phyloP scores from a whole-genome alignment of 2,797 vertebrate genomes.

The Dicrostonyx torquatus region DNA sequence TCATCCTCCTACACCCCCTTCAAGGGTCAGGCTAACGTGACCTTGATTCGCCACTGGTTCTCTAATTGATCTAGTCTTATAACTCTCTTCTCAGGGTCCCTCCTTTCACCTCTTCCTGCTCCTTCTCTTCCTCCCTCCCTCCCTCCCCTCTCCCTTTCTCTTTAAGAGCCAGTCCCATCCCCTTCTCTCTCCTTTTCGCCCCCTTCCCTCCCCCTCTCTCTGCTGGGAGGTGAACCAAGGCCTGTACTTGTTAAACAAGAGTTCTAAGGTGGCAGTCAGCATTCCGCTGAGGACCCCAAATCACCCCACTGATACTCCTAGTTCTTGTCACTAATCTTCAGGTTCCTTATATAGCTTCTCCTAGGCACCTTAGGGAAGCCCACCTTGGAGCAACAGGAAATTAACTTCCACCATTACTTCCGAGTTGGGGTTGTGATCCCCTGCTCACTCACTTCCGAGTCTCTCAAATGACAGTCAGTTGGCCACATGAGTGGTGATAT shows the following conservation, averaged over 20 bases:
- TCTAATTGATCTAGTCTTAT: background rate
- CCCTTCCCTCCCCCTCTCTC: background rate
- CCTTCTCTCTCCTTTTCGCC: background rate
- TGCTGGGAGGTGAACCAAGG: background rate
- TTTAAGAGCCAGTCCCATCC: too few relatives aligned
- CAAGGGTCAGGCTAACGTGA: background rate
- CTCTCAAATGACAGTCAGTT: background rate
- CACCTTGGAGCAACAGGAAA: background rate
- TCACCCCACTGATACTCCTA: background rate
- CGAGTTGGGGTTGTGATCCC: background rate
- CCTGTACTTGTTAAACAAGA: too few relatives aligned
- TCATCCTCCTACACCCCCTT: background rate
- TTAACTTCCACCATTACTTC: background rate
- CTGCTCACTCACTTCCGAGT: background rate
- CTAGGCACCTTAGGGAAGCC: background rate
- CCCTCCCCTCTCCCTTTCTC: background rate
- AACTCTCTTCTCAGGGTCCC: background rate
- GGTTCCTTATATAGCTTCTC: background rate
- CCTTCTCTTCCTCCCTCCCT: background rate
- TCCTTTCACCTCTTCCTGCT: background rate
- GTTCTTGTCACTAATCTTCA: background rate
- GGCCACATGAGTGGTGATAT: background rate
- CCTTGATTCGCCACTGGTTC: background rate
- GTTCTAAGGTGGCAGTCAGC: rapidly evolving
- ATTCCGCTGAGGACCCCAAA: background rate